These are phyloP conservation scores for Zenarchopterus dispar DNA, from an alignment of 2,797 vertebrate species.

Conservation along the genomic window DNA sequence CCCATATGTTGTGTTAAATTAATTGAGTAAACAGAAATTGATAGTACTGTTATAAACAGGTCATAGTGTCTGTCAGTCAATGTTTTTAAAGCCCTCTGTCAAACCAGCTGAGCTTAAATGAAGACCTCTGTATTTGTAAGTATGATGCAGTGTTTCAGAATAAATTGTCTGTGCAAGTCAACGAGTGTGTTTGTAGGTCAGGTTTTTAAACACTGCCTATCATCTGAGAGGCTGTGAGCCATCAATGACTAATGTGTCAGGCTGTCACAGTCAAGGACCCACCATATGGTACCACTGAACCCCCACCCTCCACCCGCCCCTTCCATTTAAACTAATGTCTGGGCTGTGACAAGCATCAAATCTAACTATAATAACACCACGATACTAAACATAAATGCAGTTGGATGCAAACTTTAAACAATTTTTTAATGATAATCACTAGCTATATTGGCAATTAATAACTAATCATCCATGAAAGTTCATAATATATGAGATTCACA, in stretches of 20 bases:
- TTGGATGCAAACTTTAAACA: constrained; percentile 24
- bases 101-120: constrained; percentile 46
- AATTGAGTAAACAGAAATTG: constrained; percentile 40
- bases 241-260: constrained; percentile 82
- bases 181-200: constrained; percentile 68
- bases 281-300: constrained; percentile 71
- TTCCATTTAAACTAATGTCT: constrained; percentile 69
- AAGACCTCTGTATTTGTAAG: constrained; percentile 54
- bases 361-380: constrained; percentile 52
- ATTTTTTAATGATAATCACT: constrained; percentile 25
- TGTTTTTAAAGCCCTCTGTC: constrained; percentile 59
- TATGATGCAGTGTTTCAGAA: constrained; percentile 54
- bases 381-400: constrained; percentile 37
- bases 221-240: constrained; percentile 74
- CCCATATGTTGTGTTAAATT: constrained; percentile 41
- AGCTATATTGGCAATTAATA: constrained; percentile 25
- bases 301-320: constrained; percentile 45
- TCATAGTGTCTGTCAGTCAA: constrained; percentile 31
- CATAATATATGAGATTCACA: constrained; percentile 9
- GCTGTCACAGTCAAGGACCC: constrained; percentile 78
- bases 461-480: constrained; percentile 20
- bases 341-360: constrained; percentile 59
- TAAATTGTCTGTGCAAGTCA: constrained; percentile 56
- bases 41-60: constrained; percentile 29
- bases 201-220: constrained; percentile 72